Evolutionary conservation across 2,797 vertebrate genomes (phyloP).

Genomic region (Podargus strigoides): DNA sequence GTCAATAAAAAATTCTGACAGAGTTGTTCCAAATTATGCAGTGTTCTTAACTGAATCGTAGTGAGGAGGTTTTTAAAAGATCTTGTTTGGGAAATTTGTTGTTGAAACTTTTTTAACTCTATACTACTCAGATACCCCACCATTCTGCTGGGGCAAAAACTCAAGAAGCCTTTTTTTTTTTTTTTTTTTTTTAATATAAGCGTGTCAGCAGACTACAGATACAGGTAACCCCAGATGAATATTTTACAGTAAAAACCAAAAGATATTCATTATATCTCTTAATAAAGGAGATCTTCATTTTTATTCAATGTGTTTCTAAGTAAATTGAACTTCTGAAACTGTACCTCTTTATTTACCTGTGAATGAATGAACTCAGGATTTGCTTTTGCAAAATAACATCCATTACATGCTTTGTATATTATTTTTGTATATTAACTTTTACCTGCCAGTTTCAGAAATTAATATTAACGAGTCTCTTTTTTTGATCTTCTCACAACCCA

Average conservation of each 20-base stretch:
- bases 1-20: neutral
- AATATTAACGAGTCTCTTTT: neutral
- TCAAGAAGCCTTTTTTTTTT: neutral
- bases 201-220: neutral
- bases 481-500: neutral
- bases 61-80: neutral
- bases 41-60: neutral
- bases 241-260: neutral
- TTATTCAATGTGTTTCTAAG: neutral
- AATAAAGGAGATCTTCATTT: neutral
- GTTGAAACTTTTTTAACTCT: neutral
- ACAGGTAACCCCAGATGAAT: neutral
- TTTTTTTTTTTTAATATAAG: neutral
- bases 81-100: neutral
- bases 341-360: neutral
- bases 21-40: neutral
- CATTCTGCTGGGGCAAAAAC: neutral
- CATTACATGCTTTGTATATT: too few relatives aligned
- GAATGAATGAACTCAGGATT: neutral
- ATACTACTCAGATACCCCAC: neutral
- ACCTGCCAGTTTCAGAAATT: neutral
- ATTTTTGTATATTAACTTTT: too few relatives aligned
- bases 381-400: neutral
- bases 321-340: neutral
- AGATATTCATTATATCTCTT: neutral